Conservation (phyloP, 1,140 invertebrate genomes). For the Sminthurides bifidus region DNA sequence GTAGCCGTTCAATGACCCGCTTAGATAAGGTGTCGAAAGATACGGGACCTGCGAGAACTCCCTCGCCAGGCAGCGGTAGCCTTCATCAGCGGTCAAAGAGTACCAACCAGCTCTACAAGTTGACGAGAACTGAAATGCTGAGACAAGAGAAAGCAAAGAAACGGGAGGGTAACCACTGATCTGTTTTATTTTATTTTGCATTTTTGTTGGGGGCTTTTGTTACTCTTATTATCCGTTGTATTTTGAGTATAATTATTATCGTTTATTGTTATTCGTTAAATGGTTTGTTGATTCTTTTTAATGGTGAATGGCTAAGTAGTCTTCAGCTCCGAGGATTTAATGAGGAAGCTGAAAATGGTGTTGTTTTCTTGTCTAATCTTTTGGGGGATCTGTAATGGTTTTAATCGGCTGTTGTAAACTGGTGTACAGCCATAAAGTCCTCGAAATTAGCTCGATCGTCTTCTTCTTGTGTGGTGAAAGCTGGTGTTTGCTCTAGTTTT, state of each 20-base stretch:
- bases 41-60: not conserved
- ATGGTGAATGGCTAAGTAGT: too few relatives aligned
- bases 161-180: not conserved
- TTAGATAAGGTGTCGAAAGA: slow-evolving; percentile 20
- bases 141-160: slow-evolving; percentile 20
- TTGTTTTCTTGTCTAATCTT: too few relatives aligned
- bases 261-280: not conserved
- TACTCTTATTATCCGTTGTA: not conserved
- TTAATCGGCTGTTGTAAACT: too few relatives aligned
- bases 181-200: not conserved
- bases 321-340: too few relatives aligned
- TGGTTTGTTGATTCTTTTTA: too few relatives aligned
- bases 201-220: not conserved
- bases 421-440: too few relatives aligned
- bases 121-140: slow-evolving; percentile 25
- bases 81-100: slow-evolving; percentile 23
- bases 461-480: too few relatives aligned
- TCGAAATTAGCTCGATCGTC: too few relatives aligned
- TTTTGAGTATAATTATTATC: slow-evolving; percentile 2
- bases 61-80: not conserved
- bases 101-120: slow-evolving; percentile 24
- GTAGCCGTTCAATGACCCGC: slow-evolving; percentile 25
- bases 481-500: too few relatives aligned
- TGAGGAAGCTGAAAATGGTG: too few relatives aligned
- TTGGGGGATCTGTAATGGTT: too few relatives aligned